These are phyloP conservation scores for Pollenia amentaria DNA, from an alignment of 2,888 invertebrate genomes.

Conservation along the genomic window DNA sequence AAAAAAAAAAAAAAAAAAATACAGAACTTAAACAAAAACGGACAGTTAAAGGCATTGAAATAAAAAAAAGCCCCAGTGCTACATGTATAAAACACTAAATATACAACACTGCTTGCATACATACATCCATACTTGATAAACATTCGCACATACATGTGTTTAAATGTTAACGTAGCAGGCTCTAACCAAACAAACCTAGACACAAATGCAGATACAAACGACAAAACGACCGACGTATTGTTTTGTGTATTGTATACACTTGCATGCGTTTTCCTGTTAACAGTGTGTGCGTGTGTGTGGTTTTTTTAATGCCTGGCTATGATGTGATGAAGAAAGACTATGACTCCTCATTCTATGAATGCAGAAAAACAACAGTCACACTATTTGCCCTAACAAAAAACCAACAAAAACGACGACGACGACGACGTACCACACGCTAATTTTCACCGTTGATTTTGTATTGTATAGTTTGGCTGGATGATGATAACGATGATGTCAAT, in stretches of 20 bases:
- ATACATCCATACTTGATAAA: background rate
- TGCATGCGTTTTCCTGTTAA: conserved; percentile 29
- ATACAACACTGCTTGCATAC: background rate
- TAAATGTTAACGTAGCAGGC: conserved; percentile 77
- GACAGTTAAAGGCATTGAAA: conserved; percentile 72
- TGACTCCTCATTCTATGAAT: conserved; percentile 53
- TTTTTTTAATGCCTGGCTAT: conserved; percentile 30
- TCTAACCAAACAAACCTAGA: conserved; percentile 57
- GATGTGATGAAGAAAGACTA: conserved; percentile 62
- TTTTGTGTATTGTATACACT: conserved; percentile 14
- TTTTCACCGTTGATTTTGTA: conserved; percentile 69
- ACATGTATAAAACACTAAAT: conserved; percentile 6
- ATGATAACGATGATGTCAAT: conserved; percentile 53
- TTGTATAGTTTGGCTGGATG: conserved; percentile 59
- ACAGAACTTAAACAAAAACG: conserved; percentile 50
- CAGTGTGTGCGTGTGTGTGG: background rate
- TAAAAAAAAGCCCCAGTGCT: conserved; percentile 63
- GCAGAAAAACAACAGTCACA: conserved; percentile 64
- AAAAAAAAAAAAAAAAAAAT: conserved; percentile 55
- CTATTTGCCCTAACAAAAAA: conserved; percentile 50
- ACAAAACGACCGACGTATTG: conserved; percentile 35
- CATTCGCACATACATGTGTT: background rate
- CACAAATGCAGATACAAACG: conserved; percentile 56
- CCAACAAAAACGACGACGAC: conserved; percentile 50
- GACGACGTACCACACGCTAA: conserved; percentile 70